Conservation (phyloP, 1,140 invertebrate species). For the Camponotus floridanus region DNA sequence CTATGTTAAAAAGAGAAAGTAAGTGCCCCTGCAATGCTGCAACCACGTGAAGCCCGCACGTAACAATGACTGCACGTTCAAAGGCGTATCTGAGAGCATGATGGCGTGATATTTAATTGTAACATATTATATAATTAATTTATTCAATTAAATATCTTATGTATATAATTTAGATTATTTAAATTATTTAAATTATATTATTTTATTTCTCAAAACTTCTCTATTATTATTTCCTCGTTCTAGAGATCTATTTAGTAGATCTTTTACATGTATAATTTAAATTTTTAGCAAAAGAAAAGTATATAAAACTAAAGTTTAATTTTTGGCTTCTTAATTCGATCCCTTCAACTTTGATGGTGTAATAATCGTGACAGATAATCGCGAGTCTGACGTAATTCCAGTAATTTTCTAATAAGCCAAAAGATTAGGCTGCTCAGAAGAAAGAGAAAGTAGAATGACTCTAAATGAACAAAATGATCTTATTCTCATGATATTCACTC, state of each 20-base stretch:
- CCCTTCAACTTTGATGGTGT: neutral
- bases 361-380: constrained; percentile 32
- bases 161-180: neutral
- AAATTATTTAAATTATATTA: neutral
- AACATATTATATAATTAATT: neutral
- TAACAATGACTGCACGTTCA: constrained; percentile 7
- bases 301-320: neutral
- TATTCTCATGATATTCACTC: neutral
- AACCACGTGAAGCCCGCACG: constrained; percentile 50
- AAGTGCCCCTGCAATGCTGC: constrained; percentile 62
- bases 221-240: neutral
- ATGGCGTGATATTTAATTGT: neutral
- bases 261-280: neutral
- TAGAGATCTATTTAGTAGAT: neutral
- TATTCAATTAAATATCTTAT: neutral
- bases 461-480: constrained; percentile 48
- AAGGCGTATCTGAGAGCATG: constrained; percentile 23
- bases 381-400: neutral
- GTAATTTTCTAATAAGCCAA: constrained; percentile 28
- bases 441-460: constrained; percentile 66
- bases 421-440: constrained; percentile 36
- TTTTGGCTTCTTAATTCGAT: neutral
- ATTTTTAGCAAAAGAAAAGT: neutral
- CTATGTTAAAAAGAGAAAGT: neutral
- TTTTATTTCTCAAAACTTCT: neutral